Percentiles rank a stretch among this genome's conserved stretches.
These are phyloP conservation scores for Ageneiosus marmoratus DNA, from an alignment of 2,113 vertebrate genomes.

Conservation along the genomic window DNA sequence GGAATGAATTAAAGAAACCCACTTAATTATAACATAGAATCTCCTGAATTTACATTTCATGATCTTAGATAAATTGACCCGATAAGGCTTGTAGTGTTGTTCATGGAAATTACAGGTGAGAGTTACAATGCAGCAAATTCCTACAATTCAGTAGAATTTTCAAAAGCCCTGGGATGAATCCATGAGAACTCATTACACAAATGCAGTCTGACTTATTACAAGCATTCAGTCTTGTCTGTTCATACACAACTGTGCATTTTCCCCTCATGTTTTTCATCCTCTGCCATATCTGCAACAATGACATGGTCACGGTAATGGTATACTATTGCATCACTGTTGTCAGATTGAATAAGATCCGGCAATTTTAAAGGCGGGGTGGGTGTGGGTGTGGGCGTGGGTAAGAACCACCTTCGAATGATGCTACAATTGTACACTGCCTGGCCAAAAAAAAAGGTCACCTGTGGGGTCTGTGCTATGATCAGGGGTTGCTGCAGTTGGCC, in stretches of 20 bases:
- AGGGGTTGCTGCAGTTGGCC: too few relatives aligned
- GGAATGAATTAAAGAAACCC: neutral
- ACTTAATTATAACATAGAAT: neutral
- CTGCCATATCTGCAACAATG: neutral
- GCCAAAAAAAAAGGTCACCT: too few relatives aligned
- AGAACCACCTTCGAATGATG: neutral
- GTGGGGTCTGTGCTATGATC: too few relatives aligned
- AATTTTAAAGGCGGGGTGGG: too few relatives aligned
- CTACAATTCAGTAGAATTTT: neutral
- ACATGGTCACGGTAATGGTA: neutral
- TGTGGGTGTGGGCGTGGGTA: neutral
- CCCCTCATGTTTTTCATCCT: constrained; percentile 1
- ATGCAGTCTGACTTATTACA: neutral
- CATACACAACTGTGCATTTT: constrained; percentile 30
- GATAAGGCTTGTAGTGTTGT: neutral
- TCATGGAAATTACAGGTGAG: neutral
- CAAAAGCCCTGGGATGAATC: neutral
- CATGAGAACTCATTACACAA: neutral
- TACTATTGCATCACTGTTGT: neutral
- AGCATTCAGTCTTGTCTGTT: constrained; percentile 1
- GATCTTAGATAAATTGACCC: neutral
- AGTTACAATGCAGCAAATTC: neutral
- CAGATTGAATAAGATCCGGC: neutral
- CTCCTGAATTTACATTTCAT: neutral
- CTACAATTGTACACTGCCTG: neutral